A percentile compares a stretch with the other conserved stretches of the same genome.
Conservation (phyloP, 2,113 vertebrate species). For the Pituophis catenifer region DNA sequence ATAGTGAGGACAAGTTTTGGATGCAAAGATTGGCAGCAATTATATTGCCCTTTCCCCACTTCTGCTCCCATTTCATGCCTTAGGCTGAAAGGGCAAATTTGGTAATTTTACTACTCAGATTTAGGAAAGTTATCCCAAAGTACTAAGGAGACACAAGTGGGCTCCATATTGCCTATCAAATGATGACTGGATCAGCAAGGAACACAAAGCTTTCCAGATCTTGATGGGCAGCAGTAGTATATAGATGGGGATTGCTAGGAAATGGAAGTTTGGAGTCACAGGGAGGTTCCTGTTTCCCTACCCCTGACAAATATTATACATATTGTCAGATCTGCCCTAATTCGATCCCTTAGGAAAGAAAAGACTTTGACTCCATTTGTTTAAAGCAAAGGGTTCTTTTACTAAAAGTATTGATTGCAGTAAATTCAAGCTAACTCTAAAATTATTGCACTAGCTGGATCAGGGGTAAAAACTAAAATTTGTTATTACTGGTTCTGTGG, state of each 20-base stretch:
- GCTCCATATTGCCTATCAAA: neutral
- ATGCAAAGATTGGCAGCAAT: too few relatives aligned
- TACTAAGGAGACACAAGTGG: neutral
- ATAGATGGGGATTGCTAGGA: neutral
- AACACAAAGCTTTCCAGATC: neutral
- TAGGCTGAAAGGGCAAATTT: neutral
- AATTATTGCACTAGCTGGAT: too few relatives aligned
- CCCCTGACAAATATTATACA: neutral
- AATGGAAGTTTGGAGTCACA: neutral
- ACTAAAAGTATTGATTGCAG: too few relatives aligned
- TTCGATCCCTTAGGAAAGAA: too few relatives aligned
- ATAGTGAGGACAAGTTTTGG: neutral
- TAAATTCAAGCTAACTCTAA: too few relatives aligned
- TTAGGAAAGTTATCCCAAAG: neutral
- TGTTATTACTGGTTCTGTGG: too few relatives aligned
- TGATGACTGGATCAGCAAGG: neutral
- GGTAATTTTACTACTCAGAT: neutral
- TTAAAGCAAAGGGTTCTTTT: too few relatives aligned
- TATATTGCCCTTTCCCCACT: neutral
- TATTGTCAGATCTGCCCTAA: too few relatives aligned
- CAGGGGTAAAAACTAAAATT: too few relatives aligned
- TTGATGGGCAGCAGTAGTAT: neutral
- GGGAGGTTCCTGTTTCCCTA: neutral
- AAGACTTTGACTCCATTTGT: too few relatives aligned
- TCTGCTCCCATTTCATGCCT: neutral